Base-by-base conservation (phyloP, 2,113 vertebrate species). In the Colinus virginianus region DNA sequence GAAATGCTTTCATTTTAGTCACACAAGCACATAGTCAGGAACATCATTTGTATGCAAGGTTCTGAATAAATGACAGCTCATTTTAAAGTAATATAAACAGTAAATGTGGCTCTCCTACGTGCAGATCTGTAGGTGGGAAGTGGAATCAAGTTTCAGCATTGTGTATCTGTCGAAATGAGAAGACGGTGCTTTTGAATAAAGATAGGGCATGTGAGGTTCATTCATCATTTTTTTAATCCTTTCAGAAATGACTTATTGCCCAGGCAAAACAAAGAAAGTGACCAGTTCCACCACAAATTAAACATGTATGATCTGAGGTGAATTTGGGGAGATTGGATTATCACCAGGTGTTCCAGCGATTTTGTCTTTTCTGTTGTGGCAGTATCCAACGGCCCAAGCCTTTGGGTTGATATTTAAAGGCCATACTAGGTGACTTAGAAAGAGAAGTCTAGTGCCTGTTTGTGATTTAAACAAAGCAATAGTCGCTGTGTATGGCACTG, bases 161-260 rank as follows among this genome's bases (percentile, higher is more conserved):
- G 4, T 87, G 14, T 38, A 38, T 26, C 40, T 79, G 10, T 12
- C 56, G 68, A 70, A 92, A 92, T 55, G 34, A 90, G 56, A 67
- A 63, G 80, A 88, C 0, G 0, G 10, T 78, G n/a, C 30, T 25
- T 90, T 84, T 84, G 10, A 45, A 61, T 17, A 63, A 68, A 51
- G 69, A 56, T 20, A 71, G 22, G 43, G 4, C 25, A 76, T n/a
- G 32, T 32, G 55, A 46, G 3, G 38, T 75, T 53, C 49, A 56
- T 76, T 94, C 30, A 62, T 76, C 36, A 14, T 55, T 67, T 87
- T 94, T 94, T 84, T 38, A 78, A 61, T 71, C 34, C 69, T 90
- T 78, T 92, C 70, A 95, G n/a, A 94, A 90, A 51, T 77, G 0
- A 62, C 36, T 86, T 91, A 66, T 49, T 66, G 59, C 7, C 19